These are phyloP conservation scores for Carcharodon carcharias DNA, from an alignment of 2,797 vertebrate genomes.

Conservation along the genomic window DNA sequence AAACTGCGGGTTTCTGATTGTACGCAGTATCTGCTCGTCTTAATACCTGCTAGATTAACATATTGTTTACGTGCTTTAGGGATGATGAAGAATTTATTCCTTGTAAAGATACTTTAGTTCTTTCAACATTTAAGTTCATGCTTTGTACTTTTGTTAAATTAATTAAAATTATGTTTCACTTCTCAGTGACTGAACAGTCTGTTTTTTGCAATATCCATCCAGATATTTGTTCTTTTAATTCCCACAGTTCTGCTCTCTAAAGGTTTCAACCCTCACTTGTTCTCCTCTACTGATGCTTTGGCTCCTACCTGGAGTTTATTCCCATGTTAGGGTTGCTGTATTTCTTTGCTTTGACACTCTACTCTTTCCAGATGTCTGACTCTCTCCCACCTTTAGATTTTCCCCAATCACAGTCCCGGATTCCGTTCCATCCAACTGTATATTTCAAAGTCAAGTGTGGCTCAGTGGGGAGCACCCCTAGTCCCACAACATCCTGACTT, in stretches of 20 bases:
- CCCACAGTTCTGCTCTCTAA: neutral
- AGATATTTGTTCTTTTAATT: neutral
- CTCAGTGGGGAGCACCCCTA: too few species aligned
- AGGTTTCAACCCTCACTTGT: neutral
- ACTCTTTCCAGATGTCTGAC: too few species aligned
- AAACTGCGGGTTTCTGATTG: neutral
- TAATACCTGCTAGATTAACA: too few species aligned
- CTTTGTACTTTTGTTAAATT: slow-evolving; percentile 12
- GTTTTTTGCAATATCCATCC: neutral
- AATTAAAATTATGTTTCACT: neutral
- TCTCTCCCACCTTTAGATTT: too few species aligned
- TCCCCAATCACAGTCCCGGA: too few species aligned
- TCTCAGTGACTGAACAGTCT: neutral
- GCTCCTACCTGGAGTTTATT: neutral
- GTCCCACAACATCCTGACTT: too few species aligned
- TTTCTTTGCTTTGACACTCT: too few species aligned
- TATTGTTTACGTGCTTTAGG: neutral
- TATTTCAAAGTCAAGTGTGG: too few species aligned
- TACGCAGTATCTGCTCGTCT: neutral
- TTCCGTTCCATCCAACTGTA: too few species aligned
- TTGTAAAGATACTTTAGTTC: neutral
- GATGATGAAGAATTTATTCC: neutral
- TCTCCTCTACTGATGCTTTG: neutral
- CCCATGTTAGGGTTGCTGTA: too few species aligned
- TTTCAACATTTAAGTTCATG: neutral